A percentile compares a stretch with the other conserved stretches of the same genome.
phyloP scores from a whole-genome alignment of 2,888 invertebrate genomes.

The Drosophila anomalata region DNA sequence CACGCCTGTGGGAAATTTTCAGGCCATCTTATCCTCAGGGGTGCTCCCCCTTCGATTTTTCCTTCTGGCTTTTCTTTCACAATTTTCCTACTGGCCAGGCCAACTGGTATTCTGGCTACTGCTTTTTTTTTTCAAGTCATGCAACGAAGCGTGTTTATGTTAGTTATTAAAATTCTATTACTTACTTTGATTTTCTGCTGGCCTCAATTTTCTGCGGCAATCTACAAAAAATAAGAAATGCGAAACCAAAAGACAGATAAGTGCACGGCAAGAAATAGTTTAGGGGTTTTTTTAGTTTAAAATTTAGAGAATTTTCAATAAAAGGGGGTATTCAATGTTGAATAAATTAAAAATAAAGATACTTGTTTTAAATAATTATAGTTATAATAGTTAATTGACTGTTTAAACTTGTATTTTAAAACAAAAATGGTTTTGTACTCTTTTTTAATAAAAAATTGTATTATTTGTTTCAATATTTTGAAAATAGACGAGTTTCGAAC shows the following conservation, averaged over 20 bases:
- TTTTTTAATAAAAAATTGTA: no score
- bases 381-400: no score
- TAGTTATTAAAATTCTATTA: conserved; percentile 73
- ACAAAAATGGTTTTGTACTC: no score
- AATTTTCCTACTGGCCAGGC: neutral
- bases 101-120: no score
- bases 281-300: neutral
- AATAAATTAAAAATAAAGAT: no score
- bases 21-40: conserved; percentile 9
- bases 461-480: no score
- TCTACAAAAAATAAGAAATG: conserved; percentile 8
- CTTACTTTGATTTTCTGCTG: conserved; percentile 42
- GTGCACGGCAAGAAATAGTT: conserved; percentile 24
- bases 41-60: neutral
- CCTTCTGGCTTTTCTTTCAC: neutral
- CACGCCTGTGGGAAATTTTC: conserved; percentile 9
- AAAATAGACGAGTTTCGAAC: no score
- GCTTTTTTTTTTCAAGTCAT: conserved; percentile 43
- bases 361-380: no score
- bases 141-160: conserved; percentile 51
- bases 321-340: no score
- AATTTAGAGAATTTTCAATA: no score
- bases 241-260: conserved; percentile 17
- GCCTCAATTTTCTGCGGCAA: neutral
- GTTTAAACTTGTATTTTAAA: no score